These are phyloP conservation scores for Hipposideros larvatus DNA, from an alignment of 2,797 vertebrate genomes.

Conservation along the genomic window DNA sequence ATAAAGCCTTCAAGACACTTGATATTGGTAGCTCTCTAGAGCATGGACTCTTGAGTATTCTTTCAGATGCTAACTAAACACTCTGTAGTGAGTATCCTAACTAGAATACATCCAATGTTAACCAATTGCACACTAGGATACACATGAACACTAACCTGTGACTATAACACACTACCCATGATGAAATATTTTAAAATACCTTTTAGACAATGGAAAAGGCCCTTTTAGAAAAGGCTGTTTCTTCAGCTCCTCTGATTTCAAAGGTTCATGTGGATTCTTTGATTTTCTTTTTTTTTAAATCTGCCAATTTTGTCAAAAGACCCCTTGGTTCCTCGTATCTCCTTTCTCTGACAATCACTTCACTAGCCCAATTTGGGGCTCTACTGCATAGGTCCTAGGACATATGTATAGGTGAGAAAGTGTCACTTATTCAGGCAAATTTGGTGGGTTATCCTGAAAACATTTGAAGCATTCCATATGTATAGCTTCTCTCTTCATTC, in stretches of 20 bases:
- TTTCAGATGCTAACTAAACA: neutral
- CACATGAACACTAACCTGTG: neutral
- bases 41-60: neutral
- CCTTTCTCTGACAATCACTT: neutral
- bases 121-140: neutral
- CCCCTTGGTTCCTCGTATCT: neutral
- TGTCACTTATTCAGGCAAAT: neutral
- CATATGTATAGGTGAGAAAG: neutral
- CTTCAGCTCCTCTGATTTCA: neutral
- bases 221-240: neutral
- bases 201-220: neutral
- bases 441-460: neutral
- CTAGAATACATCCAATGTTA: neutral
- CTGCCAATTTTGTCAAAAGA: conserved; percentile 9
- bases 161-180: neutral
- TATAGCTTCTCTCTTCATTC: neutral
- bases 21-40: neutral
- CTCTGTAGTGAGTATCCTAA: neutral
- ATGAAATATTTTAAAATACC: neutral
- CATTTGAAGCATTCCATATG: neutral
- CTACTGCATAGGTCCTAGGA: neutral
- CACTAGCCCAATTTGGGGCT: neutral
- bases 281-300: neutral
- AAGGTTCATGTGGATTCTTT: neutral
- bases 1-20: neutral